These are phyloP conservation scores for Brachypterus glaber DNA, from an alignment of 2,888 invertebrate genomes.

Conservation along the genomic window DNA sequence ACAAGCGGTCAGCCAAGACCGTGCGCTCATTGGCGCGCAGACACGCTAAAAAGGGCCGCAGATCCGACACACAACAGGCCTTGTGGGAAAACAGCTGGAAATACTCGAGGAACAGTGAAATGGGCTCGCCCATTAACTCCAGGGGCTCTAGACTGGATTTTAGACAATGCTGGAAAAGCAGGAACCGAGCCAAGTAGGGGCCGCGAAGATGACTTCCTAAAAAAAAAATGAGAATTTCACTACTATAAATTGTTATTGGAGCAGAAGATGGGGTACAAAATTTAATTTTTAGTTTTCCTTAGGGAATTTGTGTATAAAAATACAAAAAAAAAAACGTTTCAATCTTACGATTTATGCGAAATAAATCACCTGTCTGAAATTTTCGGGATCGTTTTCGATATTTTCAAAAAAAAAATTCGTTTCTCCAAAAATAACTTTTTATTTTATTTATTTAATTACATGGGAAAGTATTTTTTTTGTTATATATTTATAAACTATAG, in stretches of 20 bases:
- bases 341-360: no score
- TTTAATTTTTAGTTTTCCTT: no score
- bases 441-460: not conserved
- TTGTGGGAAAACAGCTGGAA: constrained; percentile 76
- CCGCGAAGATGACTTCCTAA: constrained; percentile 54
- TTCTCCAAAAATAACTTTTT: not conserved
- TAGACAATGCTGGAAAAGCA: constrained; percentile 56
- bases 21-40: constrained; percentile 55
- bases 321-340: no score
- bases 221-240: constrained; percentile 14
- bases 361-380: no score
- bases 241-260: no score
- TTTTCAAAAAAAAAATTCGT: not conserved
- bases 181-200: constrained; percentile 75
- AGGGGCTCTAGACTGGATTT: constrained; percentile 46
- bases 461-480: no score
- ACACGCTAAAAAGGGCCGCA: constrained; percentile 63
- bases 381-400: no score
- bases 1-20: constrained; percentile 49
- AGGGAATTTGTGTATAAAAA: no score
- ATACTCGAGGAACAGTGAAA: constrained; percentile 67
- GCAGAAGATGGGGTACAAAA: no score
- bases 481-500: not conserved
- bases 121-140: constrained; percentile 51
- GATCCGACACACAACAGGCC: constrained; percentile 76